Evolutionary conservation across 1,140 invertebrate genomes (phyloP), one percentile per base, ranked within the genome.

Genomic region (Pogonomyrmex barbatus): DNA sequence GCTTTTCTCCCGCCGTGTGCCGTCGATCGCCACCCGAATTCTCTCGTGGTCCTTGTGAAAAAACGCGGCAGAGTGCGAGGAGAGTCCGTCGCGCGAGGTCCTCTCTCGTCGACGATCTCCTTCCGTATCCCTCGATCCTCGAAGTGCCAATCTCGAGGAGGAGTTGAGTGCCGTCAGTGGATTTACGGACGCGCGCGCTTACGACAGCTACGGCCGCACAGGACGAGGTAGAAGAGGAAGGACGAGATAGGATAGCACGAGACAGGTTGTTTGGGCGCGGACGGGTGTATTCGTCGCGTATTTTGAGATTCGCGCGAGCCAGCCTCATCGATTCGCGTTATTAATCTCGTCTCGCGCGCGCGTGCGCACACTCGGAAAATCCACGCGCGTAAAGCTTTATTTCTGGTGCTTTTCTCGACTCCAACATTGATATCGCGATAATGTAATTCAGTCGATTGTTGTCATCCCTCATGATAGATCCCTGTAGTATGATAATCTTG

Each of bases 291-390:
- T 24, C 24, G 47, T 62, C 56, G 62, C 77, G 70, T 67, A 75
- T 68, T 39, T 12, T 42, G 33, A 50, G 87, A 89, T 89, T 85
- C 83, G 67, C 83, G 85, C 82, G 88, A 89, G 60, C 78, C 85
- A 76, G 77, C 33, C 65, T 62, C 79, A 89, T 90, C 89, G 89
- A 90, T 89, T 24, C 88, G 77, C 58, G 0, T 42, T 50, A 75
- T 83, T 71, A 82, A 82, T 82, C 67, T n/a, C 45, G 39, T 76
- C 30, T 36, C 45, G 45, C 39, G 56, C 45, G 75, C 33, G 30
- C 3, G 30, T n/a, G 6, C 30, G 30, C 62, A 24, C 17, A 30
- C 24, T n/a, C 58, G 58, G 14, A 52, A 52, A 36, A 54, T 33
- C 4, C 9, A n/a, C 14, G 50, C 8, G 24, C 12, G 47, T 24